Base-by-base conservation (phyloP, 1,140 invertebrate species). In the Pseudomyrmex dendroicus region DNA sequence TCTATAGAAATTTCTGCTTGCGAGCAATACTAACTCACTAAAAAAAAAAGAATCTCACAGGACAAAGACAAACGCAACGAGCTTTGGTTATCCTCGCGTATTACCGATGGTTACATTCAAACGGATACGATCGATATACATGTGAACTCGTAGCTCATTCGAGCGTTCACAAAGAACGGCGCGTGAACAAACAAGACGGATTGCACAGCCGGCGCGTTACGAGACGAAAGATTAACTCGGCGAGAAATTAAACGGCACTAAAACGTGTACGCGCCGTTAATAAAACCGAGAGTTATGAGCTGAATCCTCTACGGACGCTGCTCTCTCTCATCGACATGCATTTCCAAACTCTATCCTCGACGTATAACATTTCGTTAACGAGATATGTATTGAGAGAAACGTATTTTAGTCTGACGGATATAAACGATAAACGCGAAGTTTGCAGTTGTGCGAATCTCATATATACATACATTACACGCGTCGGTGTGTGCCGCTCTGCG, bases 261-360 rank as follows among this genome's bases (percentile, higher is more conserved):
- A 80, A 80, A 57, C n/a, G 44, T 3, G 66, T 61, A 15, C 20
- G 54, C 35, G 64, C 12, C 64, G 70, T 70, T 83, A 83, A 85
- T 83, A 83, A 82, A 85, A 50, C 17, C 57, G 13, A 68, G 13
- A 68, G 78, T 84, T 84, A 82, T 48, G 67, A 73, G 67, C 46
- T 52, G 22, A 64, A 50, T 82, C 46, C 62, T 13, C 77, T 10
- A 46, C 54, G 25, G 67, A 15, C 44, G 25, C 48, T 25, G 17
- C 20, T 22, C 10, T 54, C 66, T 59, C 57, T 67, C 57, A 52
- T 80, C 76, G 61, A 13, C 25, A 44, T 66, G 22, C 12, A 35
- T 35, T 35, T 35, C 35, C 35, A 35, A 35, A 35, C 35, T 35
- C 35, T 35, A 4, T 35, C 35, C 35, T 35, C 35, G 5, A 35